phyloP scores from a whole-genome alignment of 2,113 vertebrate genomes.

The Entosphenus tridentatus region DNA sequence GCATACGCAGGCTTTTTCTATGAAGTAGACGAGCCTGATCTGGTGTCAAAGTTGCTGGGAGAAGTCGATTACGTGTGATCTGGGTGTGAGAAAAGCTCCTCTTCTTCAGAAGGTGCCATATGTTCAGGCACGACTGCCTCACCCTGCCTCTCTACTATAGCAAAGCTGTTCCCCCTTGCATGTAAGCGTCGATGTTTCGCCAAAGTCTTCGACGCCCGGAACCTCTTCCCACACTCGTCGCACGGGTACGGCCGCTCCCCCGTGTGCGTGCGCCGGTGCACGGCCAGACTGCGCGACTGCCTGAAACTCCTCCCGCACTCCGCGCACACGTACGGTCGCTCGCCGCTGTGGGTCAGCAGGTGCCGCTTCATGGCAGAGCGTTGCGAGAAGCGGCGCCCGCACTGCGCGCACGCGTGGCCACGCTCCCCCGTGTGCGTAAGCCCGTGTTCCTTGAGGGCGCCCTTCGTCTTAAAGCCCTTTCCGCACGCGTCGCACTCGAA shows the following conservation, averaged over 20 bases:
- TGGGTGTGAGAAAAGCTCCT: too few relatives aligned
- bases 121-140: too few relatives aligned
- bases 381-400: neutral
- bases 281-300: neutral
- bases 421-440: neutral
- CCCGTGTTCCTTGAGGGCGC: neutral
- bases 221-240: constrained; percentile 23
- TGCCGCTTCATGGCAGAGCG: constrained; percentile 41
- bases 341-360: constrained; percentile 79
- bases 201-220: constrained; percentile 97
- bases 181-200: too few relatives aligned
- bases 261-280: neutral
- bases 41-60: too few relatives aligned
- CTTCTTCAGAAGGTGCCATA: too few relatives aligned
- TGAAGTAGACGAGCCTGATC: too few relatives aligned
- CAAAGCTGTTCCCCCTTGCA: too few relatives aligned
- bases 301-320: constrained; percentile 1
- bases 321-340: constrained; percentile 20
- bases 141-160: too few relatives aligned
- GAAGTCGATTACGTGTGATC: too few relatives aligned
- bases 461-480: constrained; percentile 14
- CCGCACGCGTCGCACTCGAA: constrained; percentile 14
- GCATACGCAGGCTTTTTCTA: too few relatives aligned
- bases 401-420: neutral
- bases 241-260: neutral